Conservation (phyloP, 2,113 vertebrate species). For the Tenebrosternarchus preto region DNA sequence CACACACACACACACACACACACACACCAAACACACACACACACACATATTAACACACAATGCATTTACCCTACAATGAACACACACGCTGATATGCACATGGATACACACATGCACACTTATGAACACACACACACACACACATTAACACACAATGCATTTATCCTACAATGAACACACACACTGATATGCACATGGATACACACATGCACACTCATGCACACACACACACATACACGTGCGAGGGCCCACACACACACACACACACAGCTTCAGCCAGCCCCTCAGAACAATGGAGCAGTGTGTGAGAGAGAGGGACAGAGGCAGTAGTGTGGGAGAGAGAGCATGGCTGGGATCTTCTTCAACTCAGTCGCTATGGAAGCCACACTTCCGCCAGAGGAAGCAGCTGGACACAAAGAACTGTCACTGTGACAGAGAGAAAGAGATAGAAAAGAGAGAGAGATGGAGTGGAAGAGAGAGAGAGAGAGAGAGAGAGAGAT, state of each 20-base stretch:
- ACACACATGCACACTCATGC: conserved; percentile 43
- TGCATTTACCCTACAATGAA: conserved; percentile 51
- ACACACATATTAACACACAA: too few relatives aligned
- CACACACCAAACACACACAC: conserved; percentile 49
- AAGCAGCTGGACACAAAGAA: conserved; percentile 75
- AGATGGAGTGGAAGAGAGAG: conserved; percentile 52
- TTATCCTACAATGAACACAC: conserved; percentile 45
- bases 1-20: conserved; percentile 48
- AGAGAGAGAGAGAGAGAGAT: conserved; percentile 62
- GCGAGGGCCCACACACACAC: conserved; percentile 51
- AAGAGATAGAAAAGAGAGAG: conserved; percentile 59
- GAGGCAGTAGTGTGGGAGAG: conserved; percentile 50
- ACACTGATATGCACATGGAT: too few relatives aligned
- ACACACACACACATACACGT: conserved; percentile 55
- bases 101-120: conserved; percentile 55
- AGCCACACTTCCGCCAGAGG: conserved; percentile 67
- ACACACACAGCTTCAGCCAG: conserved; percentile 65
- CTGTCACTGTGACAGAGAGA: conserved; percentile 55
- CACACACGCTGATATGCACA: conserved; percentile 31
- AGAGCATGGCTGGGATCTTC: conserved; percentile 55
- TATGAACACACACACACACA: conserved; percentile 47
- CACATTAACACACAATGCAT: conserved; percentile 52
- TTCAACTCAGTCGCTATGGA: conserved; percentile 64
- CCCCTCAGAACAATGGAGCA: conserved; percentile 62
- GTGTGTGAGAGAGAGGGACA: conserved; percentile 49